A percentile compares a stretch with the other conserved stretches of the same genome.
Evolutionary conservation across 2,888 invertebrate species (phyloP).

Genomic region (Hirtodrosophila alboralis): DNA sequence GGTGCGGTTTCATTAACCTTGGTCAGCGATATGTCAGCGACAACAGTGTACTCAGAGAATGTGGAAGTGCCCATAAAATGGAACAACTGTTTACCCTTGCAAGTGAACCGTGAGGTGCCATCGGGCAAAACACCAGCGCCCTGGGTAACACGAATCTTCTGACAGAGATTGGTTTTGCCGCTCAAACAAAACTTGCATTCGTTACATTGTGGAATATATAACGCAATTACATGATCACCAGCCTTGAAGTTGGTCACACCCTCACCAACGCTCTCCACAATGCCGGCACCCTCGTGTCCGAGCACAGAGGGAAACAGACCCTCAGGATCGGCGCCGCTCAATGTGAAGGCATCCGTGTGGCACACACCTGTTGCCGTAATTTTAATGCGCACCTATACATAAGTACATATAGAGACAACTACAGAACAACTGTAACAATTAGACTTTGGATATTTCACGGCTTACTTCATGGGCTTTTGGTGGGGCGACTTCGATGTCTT

Average conservation of each 20-base stretch:
- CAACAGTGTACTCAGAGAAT: conserved; percentile 97
- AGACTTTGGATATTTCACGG: conserved; percentile 23
- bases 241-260: conserved; percentile 93
- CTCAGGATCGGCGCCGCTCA: conserved; percentile 95
- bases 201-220: conserved; percentile 98
- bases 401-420: neutral
- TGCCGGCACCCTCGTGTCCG: conserved; percentile 98
- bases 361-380: conserved; percentile 92
- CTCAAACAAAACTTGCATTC: conserved; percentile 98
- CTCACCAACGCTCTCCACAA: conserved; percentile 98
- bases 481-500: conserved; percentile 96
- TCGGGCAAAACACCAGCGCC: conserved; percentile 97
- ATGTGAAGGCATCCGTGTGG: conserved; percentile 96
- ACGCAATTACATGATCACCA: conserved; percentile 98
- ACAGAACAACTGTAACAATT: neutral
- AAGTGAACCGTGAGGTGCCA: conserved; percentile 91
- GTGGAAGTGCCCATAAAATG: conserved; percentile 99
- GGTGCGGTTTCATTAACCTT: conserved; percentile 93
- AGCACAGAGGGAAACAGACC: conserved; percentile 96
- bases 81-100: conserved; percentile 88
- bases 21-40: conserved; percentile 96
- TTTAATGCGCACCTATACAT: conserved; percentile 86
- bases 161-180: conserved; percentile 98
- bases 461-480: conserved; percentile 95
- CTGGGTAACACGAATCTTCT: conserved; percentile 94